Base-by-base conservation (phyloP, 2,113 vertebrate species). In the Crotalus viridis region DNA sequence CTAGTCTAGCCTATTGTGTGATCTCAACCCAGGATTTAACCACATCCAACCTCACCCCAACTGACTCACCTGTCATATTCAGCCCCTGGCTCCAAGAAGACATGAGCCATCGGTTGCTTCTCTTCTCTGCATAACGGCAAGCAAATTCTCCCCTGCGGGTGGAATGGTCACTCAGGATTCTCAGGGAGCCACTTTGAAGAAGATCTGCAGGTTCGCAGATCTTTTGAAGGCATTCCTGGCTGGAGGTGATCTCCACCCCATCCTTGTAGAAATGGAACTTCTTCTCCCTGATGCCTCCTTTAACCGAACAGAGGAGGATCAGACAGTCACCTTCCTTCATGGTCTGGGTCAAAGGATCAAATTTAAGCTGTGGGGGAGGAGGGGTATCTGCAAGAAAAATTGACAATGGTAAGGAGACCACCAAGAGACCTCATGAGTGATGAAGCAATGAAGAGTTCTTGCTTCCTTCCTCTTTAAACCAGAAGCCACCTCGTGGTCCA, bases 231-330 rank as follows among this genome's bases (percentile, higher is more conserved):
- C 13, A 39, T 43, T 59, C 24, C 1, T 15, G 22, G 54, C 3
- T n/a, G 15, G 90, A n/a, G 33, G 39, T 12, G 22, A 91, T 91
- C 90, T 91, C 90, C 13, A n/a, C 26, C 15, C 55, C 54, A 10
- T 93, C 64, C 46, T 13, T 54, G 89, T 55, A 93, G 43, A 93
- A 92, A 39, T 69, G 92, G 61, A 94, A 48, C 28, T 33, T 74
- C 55, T 43, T 88, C 48, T 61, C 55, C 3, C 6, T 15, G 17
- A 19, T 5, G 15, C 24, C 19, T 19, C 55, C 26, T 1, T 86
- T 2, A 26, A 74, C 55, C 4, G 3, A 91, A 54, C 90, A 91
- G 12, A 55, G 19, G 33, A 91, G 8, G 39, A 59, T 39, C 33
- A 91, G 15, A 4, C 10, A 51, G 0, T 57, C 46, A 0, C 54